A percentile compares a stretch with the other conserved stretches of the same genome.
Conservation (phyloP, 2,888 invertebrate species). For the Leucoptera coffeella region DNA sequence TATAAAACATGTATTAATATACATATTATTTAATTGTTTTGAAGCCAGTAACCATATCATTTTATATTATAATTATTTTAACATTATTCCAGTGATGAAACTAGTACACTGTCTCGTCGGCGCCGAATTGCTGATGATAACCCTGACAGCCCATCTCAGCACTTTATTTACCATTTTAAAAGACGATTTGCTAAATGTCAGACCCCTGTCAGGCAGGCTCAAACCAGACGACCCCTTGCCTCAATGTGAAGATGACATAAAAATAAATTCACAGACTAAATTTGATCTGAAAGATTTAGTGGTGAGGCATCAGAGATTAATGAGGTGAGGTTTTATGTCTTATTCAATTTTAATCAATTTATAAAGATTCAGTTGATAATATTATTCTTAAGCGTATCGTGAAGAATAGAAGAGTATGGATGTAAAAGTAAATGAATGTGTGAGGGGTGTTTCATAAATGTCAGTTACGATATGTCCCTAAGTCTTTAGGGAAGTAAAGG, state of each 20-base stretch:
- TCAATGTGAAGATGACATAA: no score
- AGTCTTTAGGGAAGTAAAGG: no score
- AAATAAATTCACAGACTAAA: no score
- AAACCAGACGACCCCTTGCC: no score
- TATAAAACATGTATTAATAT: no score
- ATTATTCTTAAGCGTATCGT: constrained; percentile 2
- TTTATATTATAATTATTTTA: background rate
- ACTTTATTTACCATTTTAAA: constrained; percentile 17
- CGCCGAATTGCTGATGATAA: constrained; percentile 17
- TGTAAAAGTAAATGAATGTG: no score
- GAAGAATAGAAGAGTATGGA: no score
- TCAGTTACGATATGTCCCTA: no score
- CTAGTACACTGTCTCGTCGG: constrained; percentile 15
- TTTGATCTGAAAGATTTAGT: constrained; percentile 10
- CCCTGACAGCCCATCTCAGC: constrained; percentile 16
- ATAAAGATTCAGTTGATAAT: constrained; percentile 4
- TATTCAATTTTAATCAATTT: constrained; percentile 7
- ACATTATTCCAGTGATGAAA: constrained; percentile 14
- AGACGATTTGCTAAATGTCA: constrained; percentile 14
- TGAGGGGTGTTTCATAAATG: no score
- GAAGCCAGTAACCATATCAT: no score
- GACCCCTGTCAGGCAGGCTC: background rate
- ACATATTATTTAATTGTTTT: no score
- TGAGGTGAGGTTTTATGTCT: constrained; percentile 12
- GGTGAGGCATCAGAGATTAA: constrained; percentile 17